These are phyloP conservation scores for Pica pica DNA, from an alignment of 2,113 vertebrate genomes.

Conservation along the genomic window DNA sequence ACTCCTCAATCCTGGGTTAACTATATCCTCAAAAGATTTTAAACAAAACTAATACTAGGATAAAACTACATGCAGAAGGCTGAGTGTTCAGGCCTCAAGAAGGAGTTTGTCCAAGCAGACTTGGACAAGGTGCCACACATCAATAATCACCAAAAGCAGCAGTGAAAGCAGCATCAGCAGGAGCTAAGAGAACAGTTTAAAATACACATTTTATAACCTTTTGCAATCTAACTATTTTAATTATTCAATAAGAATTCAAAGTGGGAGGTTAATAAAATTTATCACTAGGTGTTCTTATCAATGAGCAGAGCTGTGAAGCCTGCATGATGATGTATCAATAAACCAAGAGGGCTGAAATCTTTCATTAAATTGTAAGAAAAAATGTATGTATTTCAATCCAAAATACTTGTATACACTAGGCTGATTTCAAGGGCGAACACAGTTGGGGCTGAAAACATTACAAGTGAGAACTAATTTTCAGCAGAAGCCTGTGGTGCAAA, in stretches of 20 bases:
- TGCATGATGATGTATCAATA: conserved; percentile 42
- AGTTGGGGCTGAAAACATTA: conserved; percentile 46
- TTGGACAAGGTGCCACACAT: not conserved
- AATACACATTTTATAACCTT: not conserved
- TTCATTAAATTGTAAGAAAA: conserved; percentile 42
- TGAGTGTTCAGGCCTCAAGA: not conserved
- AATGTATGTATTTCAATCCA: conserved; percentile 19
- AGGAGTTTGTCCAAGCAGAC: not conserved
- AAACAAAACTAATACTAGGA: not conserved
- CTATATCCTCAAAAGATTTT: not conserved
- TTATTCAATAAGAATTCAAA: conserved; percentile 62
- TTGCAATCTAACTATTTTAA: conserved; percentile 43
- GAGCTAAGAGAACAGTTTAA: not conserved
- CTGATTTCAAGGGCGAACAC: conserved; percentile 46
- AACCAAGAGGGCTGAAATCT: conserved; percentile 29
- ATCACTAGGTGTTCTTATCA: conserved; percentile 59
- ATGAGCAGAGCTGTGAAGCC: conserved; percentile 22
- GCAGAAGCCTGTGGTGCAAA: not conserved
- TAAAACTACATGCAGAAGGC: not conserved
- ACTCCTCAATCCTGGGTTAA: not conserved
- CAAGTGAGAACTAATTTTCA: conserved; percentile 46
- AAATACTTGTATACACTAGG: conserved; percentile 1
- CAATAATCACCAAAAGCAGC: not conserved
- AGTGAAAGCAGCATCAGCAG: conserved; percentile 16
- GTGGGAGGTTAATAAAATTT: conserved; percentile 64